Conservation (phyloP, 2,888 invertebrate genomes). For the Marasmarcha lunaedactyla region DNA sequence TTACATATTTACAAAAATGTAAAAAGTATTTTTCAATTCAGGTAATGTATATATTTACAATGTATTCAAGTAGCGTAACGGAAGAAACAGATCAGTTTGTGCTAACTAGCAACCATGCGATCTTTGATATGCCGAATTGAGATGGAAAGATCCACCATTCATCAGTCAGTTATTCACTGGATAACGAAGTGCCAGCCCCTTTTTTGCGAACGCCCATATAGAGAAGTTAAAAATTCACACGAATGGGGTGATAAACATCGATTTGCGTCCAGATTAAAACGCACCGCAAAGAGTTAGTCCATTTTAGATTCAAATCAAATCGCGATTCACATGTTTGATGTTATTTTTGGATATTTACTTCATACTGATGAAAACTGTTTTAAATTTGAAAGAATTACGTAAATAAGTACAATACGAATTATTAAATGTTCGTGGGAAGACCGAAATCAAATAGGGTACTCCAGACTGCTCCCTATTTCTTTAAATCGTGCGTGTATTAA, state of each 20-base stretch:
- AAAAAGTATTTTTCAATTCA: too few species aligned
- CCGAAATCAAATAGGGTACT: constrained; percentile 35
- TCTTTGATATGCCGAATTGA: constrained; percentile 64
- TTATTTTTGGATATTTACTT: constrained; percentile 2
- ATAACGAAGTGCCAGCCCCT: constrained; percentile 48
- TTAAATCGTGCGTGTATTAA: constrained; percentile 62
- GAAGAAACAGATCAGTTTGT: constrained; percentile 27
- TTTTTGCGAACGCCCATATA: constrained; percentile 41
- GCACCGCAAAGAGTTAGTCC: constrained; percentile 6
- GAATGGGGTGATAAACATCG: constrained; percentile 39
- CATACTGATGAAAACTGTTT: background rate
- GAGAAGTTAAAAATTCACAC: constrained; percentile 44
- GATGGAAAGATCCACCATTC: constrained; percentile 58
- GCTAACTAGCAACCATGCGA: constrained; percentile 64
- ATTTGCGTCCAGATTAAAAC: constrained; percentile 19
- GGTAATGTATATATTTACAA: too few species aligned
- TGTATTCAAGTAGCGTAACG: constrained; percentile 34
- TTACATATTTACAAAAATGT: too few species aligned
- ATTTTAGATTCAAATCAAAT: constrained; percentile 5
- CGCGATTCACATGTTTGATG: constrained; percentile 3
- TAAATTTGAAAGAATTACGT: background rate
- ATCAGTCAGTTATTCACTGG: constrained; percentile 58
- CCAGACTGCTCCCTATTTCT: constrained; percentile 58
- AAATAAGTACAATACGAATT: constrained; percentile 1
- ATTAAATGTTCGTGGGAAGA: constrained; percentile 32